A percentile compares a stretch with the other conserved stretches of the same genome.
These are phyloP conservation scores for Chorisops tibialis DNA, from an alignment of 2,888 invertebrate species.

Conservation along the genomic window DNA sequence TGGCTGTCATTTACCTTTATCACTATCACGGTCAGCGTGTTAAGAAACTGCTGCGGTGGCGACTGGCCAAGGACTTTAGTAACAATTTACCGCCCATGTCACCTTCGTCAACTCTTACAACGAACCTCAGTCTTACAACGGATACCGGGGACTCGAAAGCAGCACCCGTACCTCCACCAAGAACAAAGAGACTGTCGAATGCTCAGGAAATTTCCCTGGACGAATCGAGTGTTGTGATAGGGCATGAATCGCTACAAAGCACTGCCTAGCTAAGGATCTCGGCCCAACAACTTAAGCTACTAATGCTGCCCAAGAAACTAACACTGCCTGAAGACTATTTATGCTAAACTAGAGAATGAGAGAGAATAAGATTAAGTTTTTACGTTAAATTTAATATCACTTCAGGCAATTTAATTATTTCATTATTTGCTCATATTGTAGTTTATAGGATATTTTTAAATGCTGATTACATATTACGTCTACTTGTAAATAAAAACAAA, in stretches of 20 bases:
- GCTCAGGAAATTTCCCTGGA: constrained; percentile 42
- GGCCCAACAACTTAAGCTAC: neutral
- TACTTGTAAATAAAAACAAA: constrained; percentile 22
- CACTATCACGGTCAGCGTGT: constrained; percentile 70
- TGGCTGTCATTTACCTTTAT: constrained; percentile 69
- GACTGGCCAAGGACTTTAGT: constrained; percentile 40
- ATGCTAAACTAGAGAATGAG: no score
- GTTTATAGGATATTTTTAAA: neutral
- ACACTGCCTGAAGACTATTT: no score
- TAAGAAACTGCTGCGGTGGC: constrained; percentile 60
- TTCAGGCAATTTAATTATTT: no score
- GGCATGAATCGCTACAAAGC: neutral
- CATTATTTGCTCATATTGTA: no score
- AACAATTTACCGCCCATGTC: neutral
- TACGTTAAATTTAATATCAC: no score
- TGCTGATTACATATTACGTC: no score
- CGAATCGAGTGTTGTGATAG: constrained; percentile 39
- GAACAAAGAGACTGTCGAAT: constrained; percentile 44
- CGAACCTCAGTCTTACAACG: constrained; percentile 16
- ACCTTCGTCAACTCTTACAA: constrained; percentile 16
- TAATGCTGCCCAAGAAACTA: neutral
- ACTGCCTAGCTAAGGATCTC: neutral
- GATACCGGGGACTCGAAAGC: constrained; percentile 17
- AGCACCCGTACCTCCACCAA: constrained; percentile 45
- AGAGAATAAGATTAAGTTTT: no score